Base-by-base conservation (phyloP, 2,797 vertebrate genomes). In the Brotogeris chrysoptera region DNA sequence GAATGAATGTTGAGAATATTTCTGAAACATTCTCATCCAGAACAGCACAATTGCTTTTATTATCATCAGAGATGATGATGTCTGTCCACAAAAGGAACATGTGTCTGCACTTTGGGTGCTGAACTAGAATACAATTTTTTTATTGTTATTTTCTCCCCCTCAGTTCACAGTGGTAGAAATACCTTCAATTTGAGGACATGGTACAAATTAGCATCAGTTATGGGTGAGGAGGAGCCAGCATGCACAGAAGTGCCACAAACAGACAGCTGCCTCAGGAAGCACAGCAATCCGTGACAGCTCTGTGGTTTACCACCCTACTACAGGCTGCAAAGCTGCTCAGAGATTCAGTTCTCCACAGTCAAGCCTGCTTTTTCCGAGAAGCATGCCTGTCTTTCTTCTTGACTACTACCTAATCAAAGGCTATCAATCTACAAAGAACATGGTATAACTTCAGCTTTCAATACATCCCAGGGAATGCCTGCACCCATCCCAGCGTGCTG, bases 261-360 rank as follows among this genome's bases (percentile, higher is more conserved):
- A 23, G 53, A 4, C 11, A 1, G 39, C 38, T 46, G 34, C 55
- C 82, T 44, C 3, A 0, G 25, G 65, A 63, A 74, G 25, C 43
- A 18, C 30, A 25, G 36, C 28, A 8, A 8, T 5, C 38, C n/a
- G 1, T 2, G 21, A 5, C 2, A 1, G 11, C 77, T 12, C 66
- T 4, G 1, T 5, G 24, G 11, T 21, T 70, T 19, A 6, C 18
- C 63, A n/a, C 47, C 11, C 1, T 1, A 3, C 25, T 4, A 10
- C 13, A n/a, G 57, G 24, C 52, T 24, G 13, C 60, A 27, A 21
- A 63, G 41, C 20, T 17, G 32, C 11, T 19, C 50, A 9, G 53
- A 14, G 44, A 8, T n/a, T 11, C 65, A 30, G 30, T 3, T 49
- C 61, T 20, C 43, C 17, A 0, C 6, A 9, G 13, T 14, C 30